Evolutionary conservation across 2,797 vertebrate species (phyloP), one percentile per base, ranked within the genome.

Genomic region (Lophius americanus): DNA sequence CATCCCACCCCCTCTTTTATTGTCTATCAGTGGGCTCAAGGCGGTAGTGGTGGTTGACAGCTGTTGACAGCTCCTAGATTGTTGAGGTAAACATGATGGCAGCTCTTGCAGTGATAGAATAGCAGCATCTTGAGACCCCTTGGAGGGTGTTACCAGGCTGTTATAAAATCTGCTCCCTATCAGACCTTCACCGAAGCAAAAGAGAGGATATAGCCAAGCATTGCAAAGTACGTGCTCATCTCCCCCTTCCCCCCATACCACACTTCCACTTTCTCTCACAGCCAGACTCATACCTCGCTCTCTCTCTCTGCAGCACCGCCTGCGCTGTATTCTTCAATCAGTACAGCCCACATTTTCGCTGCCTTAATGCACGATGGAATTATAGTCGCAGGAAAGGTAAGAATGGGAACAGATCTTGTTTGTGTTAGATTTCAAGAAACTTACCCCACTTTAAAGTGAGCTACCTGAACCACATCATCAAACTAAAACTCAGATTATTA

Each of bases 81-180:
- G 85, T 82, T 36, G 79, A 82, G 68, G 86, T 85, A 86, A 86
- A 84, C 85, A 88, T 83, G 85, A 89, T 79, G 85, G 75, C 70
- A 68, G 84, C 81, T 88, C 85, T 87, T 47, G 77, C 66, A 64
- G 85, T 83, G 81, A 88, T 85, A 82, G 90, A 87, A 87, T 70
- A 79, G 79, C 84, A 60, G 77, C 69, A 83, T 89, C 84, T 85
- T 65, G 82, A 87, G 84, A 89, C 72, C 82, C 83, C 78, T 85
- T 81, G 75, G 66, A 87, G 78, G 80, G 76, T 89, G 79, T 88
- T 91, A 91, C 90, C 88, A 84, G 84, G 85, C 79, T 72, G 70
- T 80, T 79, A 84, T 83, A 79, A 86, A 90, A 87, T 88, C 84
- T 88, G 84, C 68, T 82, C 76, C 57, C 81, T 76, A 80, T 89